These are phyloP conservation scores for Oenanthe oenanthe DNA, from an alignment of 2,113 vertebrate species.

Conservation along the genomic window DNA sequence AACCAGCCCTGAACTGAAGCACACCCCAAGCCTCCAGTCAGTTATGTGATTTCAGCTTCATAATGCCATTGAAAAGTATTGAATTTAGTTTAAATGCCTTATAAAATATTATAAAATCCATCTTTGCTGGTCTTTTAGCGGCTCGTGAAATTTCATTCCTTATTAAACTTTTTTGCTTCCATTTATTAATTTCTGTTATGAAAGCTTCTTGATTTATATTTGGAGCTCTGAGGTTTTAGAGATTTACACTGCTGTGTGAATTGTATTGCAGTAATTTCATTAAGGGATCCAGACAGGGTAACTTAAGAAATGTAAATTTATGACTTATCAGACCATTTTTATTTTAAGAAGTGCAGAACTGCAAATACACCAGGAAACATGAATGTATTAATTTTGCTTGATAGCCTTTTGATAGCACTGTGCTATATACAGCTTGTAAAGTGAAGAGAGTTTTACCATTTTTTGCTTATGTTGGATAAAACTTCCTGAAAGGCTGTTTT, in stretches of 20 bases:
- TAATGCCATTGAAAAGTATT: background rate
- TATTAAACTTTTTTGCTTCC: conserved; percentile 12
- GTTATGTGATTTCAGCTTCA: conserved; percentile 23
- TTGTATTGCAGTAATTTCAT: background rate
- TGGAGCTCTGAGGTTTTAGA: background rate
- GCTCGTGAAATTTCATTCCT: conserved; percentile 1
- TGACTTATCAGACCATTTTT: conserved; percentile 7
- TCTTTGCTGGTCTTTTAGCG: background rate
- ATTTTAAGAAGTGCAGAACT: conserved; percentile 29
- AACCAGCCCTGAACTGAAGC: background rate
- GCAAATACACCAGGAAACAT: background rate
- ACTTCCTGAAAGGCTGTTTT: background rate
- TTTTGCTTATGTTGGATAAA: background rate
- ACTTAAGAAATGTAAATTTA: conserved; percentile 27
- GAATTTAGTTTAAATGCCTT: background rate
- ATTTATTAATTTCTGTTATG: conserved; percentile 31
- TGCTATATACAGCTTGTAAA: background rate
- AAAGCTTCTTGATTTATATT: conserved; percentile 25
- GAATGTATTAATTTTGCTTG: background rate
- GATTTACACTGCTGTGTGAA: background rate
- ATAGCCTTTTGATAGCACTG: background rate
- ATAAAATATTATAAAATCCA: conserved; percentile 4
- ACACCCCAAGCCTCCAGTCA: background rate
- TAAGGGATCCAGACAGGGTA: background rate
- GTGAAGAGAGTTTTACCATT: background rate